These are phyloP conservation scores for Spea multiplicata DNA, from an alignment of 2,113 vertebrate genomes.

Conservation along the genomic window DNA sequence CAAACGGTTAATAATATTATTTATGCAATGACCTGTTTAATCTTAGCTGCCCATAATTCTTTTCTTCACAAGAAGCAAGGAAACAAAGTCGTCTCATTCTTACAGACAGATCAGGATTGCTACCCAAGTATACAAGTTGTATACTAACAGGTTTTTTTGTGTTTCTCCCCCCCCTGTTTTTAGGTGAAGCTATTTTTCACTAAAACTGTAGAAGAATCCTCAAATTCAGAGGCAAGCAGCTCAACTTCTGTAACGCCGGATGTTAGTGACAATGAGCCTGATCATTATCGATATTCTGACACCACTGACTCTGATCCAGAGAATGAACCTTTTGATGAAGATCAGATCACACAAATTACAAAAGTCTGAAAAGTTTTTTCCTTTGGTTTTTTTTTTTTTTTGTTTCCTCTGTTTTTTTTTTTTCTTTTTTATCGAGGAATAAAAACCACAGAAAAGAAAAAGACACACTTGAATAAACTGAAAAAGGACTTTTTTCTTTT, in stretches of 20 bases:
- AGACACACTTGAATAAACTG: slow-evolving; percentile 99
- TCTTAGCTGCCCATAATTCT: no score
- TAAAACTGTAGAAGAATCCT: slow-evolving; percentile 96
- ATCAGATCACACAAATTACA: slow-evolving; percentile 98
- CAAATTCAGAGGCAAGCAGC: slow-evolving; percentile 94
- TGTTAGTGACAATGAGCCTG: slow-evolving; percentile 99
- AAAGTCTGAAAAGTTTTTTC: slow-evolving; percentile 86
- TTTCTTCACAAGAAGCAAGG: no score
- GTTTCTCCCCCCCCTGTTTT: slow-evolving; percentile 52
- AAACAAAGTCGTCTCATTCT: no score
- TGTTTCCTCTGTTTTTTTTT: background rate
- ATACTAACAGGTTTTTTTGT: background rate
- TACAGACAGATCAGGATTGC: no score
- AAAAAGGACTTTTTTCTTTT: slow-evolving; percentile 80
- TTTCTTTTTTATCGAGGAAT: slow-evolving; percentile 76
- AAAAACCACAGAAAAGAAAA: slow-evolving; percentile 71
- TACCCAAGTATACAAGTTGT: background rate
- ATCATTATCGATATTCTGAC: slow-evolving; percentile 99
- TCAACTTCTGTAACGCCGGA: slow-evolving; percentile 97
- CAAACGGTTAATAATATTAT: no score
- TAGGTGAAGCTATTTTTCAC: slow-evolving; percentile 99
- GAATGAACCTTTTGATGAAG: slow-evolving; percentile 99
- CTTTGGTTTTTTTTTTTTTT: slow-evolving; percentile 12
- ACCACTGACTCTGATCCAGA: slow-evolving; percentile 99
- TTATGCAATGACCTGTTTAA: no score